Percentiles rank a stretch among this genome's conserved stretches.
phyloP scores from a whole-genome alignment of 2,888 invertebrate genomes.

The Mylabris sibirica region DNA sequence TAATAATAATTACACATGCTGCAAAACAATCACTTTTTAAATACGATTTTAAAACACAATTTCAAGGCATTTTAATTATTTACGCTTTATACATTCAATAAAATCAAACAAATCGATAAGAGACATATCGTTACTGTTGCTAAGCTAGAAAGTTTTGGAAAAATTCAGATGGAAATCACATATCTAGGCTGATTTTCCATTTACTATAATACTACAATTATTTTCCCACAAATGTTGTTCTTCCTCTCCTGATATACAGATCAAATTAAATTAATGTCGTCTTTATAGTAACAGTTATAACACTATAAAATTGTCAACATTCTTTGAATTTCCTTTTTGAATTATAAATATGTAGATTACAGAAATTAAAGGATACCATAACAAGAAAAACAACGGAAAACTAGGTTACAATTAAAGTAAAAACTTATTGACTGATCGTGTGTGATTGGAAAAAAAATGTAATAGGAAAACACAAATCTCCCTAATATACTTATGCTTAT shows the following conservation, averaged over 20 bases:
- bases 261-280: background rate
- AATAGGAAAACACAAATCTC: background rate
- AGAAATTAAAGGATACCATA: background rate
- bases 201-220: background rate
- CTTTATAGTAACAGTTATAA: background rate
- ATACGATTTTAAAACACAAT: background rate
- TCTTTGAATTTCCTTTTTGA: background rate
- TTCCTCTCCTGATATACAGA: background rate
- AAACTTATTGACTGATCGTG: background rate
- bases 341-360: background rate
- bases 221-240: conserved; percentile 4
- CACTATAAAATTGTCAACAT: background rate
- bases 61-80: background rate
- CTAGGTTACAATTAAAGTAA: background rate
- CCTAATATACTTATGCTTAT: background rate
- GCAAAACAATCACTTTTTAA: background rate
- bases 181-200: background rate
- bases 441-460: background rate
- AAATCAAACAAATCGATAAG: background rate
- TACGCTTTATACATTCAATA: background rate
- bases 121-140: background rate
- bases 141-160: background rate
- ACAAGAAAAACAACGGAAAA: background rate
- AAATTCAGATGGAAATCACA: background rate
- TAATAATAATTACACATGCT: background rate